Evolutionary conservation across 2,797 vertebrate species (phyloP), one percentile per base, ranked within the genome.

Genomic region (Parambassis ranga): DNA sequence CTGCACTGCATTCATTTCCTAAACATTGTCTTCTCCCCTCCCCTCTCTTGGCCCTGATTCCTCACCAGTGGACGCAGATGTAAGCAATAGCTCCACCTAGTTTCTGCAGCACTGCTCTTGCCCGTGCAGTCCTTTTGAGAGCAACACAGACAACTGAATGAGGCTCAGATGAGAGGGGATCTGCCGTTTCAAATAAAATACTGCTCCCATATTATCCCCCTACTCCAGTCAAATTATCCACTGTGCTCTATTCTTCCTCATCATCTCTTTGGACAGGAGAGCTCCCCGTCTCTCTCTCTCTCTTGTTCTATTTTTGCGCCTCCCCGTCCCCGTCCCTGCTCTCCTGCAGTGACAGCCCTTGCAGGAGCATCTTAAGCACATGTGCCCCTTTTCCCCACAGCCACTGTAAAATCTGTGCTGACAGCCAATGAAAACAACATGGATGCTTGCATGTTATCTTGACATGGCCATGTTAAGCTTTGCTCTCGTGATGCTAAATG

Each of bases 391-490:
- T 81, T 89, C 82, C 87, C 74, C 59, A 65, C 78, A 77, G 84
- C 87, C 86, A 85, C 71, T 92, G 92, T 92, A 92, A 93, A 93
- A 94, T 93, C 89, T 88, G 81, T 92, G 88, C 87, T 92, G 91
- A 93, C 91, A 94, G 89, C 89, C 91, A 90, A 81, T 92, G 91
- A 92, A 92, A 93, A 92, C 91, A 91, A 88, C 90, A 89, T 75
- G 81, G 88, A 90, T 87, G 89, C 90, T 92, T 89, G 89, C 91
- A 89, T 92, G 92, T 92, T 93, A 93, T 93, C 92, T 92, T 92
- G 91, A 92, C 91, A 91, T 81, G 90, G 87, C 90, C 91, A 87
- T 88, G 91, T 90, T 92, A 93, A 92, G 91, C 93, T 83, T 66
- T 65, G 72, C 90, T 91, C 89, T 84, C 81, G 52, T 84, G 88